These are phyloP conservation scores for Calliopsis andreniformis DNA, from an alignment of 1,140 invertebrate species.

Conservation along the genomic window DNA sequence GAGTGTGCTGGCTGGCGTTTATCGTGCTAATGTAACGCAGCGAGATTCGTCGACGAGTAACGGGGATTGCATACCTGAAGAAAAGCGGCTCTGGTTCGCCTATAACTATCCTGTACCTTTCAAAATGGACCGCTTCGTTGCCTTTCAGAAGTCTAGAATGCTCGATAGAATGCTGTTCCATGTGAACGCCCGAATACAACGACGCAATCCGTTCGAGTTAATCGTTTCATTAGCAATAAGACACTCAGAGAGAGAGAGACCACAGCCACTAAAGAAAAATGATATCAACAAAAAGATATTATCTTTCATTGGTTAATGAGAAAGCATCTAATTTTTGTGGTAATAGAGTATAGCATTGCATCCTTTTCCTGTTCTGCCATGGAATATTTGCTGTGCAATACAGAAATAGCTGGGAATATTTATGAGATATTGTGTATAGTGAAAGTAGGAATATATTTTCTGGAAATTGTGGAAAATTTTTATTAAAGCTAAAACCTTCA, in stretches of 20 bases:
- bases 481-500: no score
- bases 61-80: conserved; percentile 39
- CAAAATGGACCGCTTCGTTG: conserved; percentile 27
- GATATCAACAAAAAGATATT: no score
- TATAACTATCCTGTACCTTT: conserved; percentile 41
- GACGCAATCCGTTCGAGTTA: neutral
- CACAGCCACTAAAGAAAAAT: neutral
- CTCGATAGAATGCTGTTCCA: conserved; percentile 12
- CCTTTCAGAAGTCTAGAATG: conserved; percentile 54
- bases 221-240: neutral
- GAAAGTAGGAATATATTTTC: no score
- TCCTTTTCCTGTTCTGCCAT: no score
- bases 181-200: neutral
- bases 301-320: no score
- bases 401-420: no score
- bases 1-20: neutral
- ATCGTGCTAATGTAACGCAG: neutral
- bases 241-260: neutral
- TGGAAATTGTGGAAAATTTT: no score
- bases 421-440: no score
- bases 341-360: no score
- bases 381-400: no score
- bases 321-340: no score
- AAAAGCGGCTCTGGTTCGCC: conserved; percentile 21
- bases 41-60: conserved; percentile 33